These are phyloP conservation scores for Ursus arctos DNA, from an alignment of 2,113 vertebrate genomes.

Conservation along the genomic window DNA sequence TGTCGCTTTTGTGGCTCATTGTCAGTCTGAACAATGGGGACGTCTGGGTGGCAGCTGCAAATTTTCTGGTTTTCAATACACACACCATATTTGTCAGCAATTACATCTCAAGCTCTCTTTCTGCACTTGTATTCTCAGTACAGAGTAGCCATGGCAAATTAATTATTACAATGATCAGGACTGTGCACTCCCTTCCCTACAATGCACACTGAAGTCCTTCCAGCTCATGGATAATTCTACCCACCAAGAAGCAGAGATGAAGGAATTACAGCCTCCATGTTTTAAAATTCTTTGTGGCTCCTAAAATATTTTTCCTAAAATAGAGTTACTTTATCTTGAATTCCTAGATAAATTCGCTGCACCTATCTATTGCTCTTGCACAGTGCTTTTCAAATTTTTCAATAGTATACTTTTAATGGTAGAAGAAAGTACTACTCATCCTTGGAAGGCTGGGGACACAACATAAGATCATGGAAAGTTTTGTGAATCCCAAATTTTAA, in stretches of 20 bases:
- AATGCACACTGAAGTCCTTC: conserved; percentile 66
- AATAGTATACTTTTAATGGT: background rate
- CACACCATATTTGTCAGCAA: conserved; percentile 80
- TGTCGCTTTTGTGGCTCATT: conserved; percentile 80
- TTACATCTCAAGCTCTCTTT: conserved; percentile 79
- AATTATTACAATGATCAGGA: conserved; percentile 71
- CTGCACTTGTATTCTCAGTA: conserved; percentile 77
- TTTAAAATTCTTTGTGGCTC: conserved; percentile 54
- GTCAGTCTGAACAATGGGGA: conserved; percentile 81
- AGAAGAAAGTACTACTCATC: background rate
- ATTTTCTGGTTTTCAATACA: conserved; percentile 79
- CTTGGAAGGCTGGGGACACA: background rate
- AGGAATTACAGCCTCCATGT: background rate
- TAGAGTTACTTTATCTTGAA: conserved; percentile 48
- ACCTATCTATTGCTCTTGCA: background rate
- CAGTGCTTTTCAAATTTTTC: background rate
- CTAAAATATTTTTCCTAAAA: conserved; percentile 16
- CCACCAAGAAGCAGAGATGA: background rate
- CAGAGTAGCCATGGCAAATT: conserved; percentile 74
- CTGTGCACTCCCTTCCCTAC: conserved; percentile 32
- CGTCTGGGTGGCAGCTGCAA: conserved; percentile 86
- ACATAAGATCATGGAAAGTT: background rate
- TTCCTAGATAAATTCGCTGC: conserved; percentile 1
- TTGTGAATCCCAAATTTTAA: background rate
- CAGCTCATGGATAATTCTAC: conserved; percentile 35